Conservation (phyloP, 1,140 invertebrate species). For the Tetraneura akinire region DNA sequence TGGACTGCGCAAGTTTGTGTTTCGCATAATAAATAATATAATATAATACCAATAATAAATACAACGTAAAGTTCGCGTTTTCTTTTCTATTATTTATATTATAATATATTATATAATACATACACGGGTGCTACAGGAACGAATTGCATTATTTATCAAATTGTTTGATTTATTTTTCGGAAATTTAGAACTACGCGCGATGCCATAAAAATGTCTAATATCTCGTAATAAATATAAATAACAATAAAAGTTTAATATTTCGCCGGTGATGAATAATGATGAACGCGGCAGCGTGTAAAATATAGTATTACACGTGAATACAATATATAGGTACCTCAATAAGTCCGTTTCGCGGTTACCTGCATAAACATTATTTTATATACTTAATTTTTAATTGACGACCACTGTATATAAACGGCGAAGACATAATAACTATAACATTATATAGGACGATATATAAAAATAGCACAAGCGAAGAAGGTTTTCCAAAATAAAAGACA, state of each 20-base stretch:
- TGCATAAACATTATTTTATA: too few species aligned
- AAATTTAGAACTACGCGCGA: conserved; percentile 19
- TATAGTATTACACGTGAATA: background rate
- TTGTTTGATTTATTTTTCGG: conserved; percentile 30
- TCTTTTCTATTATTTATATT: background rate
- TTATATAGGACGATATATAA: too few species aligned
- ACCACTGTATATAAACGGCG: too few species aligned
- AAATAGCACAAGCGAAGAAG: too few species aligned
- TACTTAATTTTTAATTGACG: too few species aligned
- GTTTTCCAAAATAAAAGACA: too few species aligned
- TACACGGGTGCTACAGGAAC: background rate
- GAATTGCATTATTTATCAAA: conserved; percentile 27
- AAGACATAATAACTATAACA: too few species aligned
- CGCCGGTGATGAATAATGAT: conserved; percentile 29
- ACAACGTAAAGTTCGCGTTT: background rate
- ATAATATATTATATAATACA: too few species aligned
- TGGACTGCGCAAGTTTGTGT: background rate
- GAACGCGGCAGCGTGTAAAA: background rate
- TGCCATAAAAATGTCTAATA: conserved; percentile 30
- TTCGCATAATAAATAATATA: background rate
- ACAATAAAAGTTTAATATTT: conserved; percentile 42
- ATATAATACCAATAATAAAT: background rate
- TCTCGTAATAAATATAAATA: conserved; percentile 38
- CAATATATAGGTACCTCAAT: background rate
- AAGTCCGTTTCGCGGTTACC: too few species aligned